These are phyloP conservation scores for Mesoclemmys tuberculata DNA, from an alignment of 2,113 vertebrate genomes.

Conservation along the genomic window DNA sequence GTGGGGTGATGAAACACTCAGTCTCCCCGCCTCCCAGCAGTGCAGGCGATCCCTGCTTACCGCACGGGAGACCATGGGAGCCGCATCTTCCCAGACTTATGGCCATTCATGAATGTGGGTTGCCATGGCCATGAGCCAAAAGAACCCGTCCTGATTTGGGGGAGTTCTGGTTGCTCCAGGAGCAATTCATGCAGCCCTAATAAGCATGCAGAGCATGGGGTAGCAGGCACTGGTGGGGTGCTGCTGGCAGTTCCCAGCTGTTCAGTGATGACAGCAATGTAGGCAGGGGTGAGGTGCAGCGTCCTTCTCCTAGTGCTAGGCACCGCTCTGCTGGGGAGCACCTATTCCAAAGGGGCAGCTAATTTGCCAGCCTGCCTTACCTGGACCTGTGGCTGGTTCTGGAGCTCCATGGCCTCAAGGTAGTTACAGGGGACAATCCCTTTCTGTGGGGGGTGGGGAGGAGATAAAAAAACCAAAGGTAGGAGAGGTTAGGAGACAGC, in stretches of 20 bases:
- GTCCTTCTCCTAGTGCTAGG: not conserved
- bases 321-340: not conserved
- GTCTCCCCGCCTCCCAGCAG: not conserved
- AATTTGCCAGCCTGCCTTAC: slow-evolving; percentile 63
- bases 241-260: not conserved
- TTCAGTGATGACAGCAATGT: not conserved
- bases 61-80: accelerated
- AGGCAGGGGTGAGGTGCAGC: not conserved
- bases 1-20: accelerated
- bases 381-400: slow-evolving; percentile 78
- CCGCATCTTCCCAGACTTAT: not conserved
- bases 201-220: not conserved
- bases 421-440: slow-evolving; percentile 96
- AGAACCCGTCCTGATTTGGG: not conserved
- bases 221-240: too few species aligned
- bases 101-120: not conserved
- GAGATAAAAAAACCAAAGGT: not conserved
- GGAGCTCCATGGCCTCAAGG: slow-evolving; percentile 88
- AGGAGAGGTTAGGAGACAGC: not conserved
- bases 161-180: not conserved
- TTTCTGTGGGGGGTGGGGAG: slow-evolving; percentile 77
- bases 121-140: not conserved
- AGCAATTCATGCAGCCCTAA: not conserved
- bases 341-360: not conserved
- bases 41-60: not conserved